Evolutionary conservation across 2,888 invertebrate genomes (phyloP), one percentile per base, ranked within the genome.

Genomic region (Limnephilus marmoratus): DNA sequence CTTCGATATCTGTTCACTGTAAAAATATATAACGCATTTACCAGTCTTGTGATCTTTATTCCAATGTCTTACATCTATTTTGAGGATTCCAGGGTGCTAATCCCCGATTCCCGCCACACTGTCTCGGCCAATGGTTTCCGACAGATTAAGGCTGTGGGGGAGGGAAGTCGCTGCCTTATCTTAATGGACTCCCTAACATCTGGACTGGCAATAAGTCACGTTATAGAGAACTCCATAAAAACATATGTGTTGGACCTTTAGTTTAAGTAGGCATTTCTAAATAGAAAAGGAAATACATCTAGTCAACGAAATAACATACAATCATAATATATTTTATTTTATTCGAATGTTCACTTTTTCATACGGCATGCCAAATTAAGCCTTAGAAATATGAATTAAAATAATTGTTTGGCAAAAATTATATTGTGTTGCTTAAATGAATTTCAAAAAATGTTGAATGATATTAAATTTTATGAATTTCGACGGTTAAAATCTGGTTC

Each of bases 171-270:
- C 86, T 45, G 29, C 86, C 86, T 86, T 86, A 86, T 86, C 86
- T 86, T 86, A 86, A 86, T 86, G 37, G 86, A 86, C 86, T 82
- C 81, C 81, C 82, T 34, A 49, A 86, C 41, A 86, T 86, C 86
- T 86, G 86, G 86, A 86, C 41, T 45, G 45, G 37, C 37, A 83
- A 83, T 68, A 68, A 68, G 68, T 68, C 68, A 68, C 68, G 24
- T 24, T 68, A 68, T n/a, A 68, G 68, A 9, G 68, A 68, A 24
- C 5, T 24, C 68, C 24, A 68, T 68, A 68, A 68, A 68, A 68
- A 68, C 68, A 68, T 68, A 18, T n/a, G 68, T 68, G 53, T 68
- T 68, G 24, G 24, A 68, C 1, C 68, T n/a, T 68, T 68, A 68
- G 24, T n/a, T 68, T n/a, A 68, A 68, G 68, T n/a, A 24, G 68